Conservation (phyloP, 2,888 invertebrate genomes). For the Drepanosiphum platanoidis region DNA sequence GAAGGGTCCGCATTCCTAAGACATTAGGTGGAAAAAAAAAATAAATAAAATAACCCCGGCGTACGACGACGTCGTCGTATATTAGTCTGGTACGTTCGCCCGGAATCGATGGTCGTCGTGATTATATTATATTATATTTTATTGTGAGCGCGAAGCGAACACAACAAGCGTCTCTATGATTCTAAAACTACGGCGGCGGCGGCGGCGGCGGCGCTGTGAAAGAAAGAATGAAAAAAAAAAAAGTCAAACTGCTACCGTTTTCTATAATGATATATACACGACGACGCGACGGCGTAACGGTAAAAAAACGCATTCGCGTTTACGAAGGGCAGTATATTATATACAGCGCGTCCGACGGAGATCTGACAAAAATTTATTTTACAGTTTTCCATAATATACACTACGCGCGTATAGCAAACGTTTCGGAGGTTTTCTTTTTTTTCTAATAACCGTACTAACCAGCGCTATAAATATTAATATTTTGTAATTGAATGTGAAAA, state of each 20-base stretch:
- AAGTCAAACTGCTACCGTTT: background rate
- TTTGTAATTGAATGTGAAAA: too few relatives aligned
- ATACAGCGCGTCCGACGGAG: too few relatives aligned
- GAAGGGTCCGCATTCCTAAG: slow-evolving; percentile 15
- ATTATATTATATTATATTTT: background rate
- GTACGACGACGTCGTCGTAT: background rate
- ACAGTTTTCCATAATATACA: background rate
- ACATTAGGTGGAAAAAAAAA: background rate
- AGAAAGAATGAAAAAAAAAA: too few relatives aligned
- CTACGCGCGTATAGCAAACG: background rate
- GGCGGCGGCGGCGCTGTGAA: too few relatives aligned
- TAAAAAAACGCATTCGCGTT: background rate
- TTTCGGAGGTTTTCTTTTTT: too few relatives aligned
- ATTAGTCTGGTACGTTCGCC: background rate
- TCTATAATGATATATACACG: background rate
- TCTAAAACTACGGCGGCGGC: background rate
- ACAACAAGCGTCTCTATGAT: background rate
- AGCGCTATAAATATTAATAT: too few relatives aligned
- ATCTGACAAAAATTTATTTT: background rate
- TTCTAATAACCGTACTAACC: too few relatives aligned
- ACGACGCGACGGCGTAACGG: background rate
- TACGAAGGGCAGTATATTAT: background rate
- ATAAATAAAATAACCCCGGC: too few relatives aligned
- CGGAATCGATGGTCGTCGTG: background rate
- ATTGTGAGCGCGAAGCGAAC: too few relatives aligned